Base-by-base conservation (phyloP, 2,797 vertebrate species). In the Moxostoma hubbsi region DNA sequence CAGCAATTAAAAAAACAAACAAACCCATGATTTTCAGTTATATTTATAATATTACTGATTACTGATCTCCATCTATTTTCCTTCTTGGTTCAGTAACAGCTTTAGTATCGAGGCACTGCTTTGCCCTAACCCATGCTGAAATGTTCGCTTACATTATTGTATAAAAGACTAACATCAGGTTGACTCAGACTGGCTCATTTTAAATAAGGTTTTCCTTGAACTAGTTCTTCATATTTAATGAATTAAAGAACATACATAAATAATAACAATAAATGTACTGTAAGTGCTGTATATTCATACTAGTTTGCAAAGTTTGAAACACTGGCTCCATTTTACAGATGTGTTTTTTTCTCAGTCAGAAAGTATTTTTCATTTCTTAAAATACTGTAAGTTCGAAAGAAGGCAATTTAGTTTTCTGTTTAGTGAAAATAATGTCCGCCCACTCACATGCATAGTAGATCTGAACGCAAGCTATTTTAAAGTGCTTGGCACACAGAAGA, bases 351-450 rank as follows among this genome's bases (percentile, higher is more conserved):
- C 36, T 36, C 36, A 36, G 36, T 36, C 36, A 36, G 4, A 36
- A 12, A 10, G 9, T 7, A 51, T 65, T 57, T 16, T 57, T 46
- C 7, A 9, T 5, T 61, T 67, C 16, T 58, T 50, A n/a, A 67
- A 67, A 76, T 67, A 76, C 36, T 36, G 36, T 36, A 36, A 36
- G 36, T 36, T 36, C 9, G 45, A 15, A 65, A 68, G 47, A 72
- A 59, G 46, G 54, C 43, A 36, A 61, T 74, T 69, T 53, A 59
- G 53, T 64, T 36, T 71, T 45, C 61, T 62, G 36, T 79, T 45
- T 81, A 75, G 82, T 81, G 69, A 81, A 85, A 51, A 69, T 62
- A 73, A 77, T 80, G 59, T 70, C 69, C 73, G 11, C 73, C 67
- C 77, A 80, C 54, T 36, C 58, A 46, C 12, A 10, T 4, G 36